Evolutionary conservation across 2,797 vertebrate genomes (phyloP).

Genomic region (Presbytis comata): DNA sequence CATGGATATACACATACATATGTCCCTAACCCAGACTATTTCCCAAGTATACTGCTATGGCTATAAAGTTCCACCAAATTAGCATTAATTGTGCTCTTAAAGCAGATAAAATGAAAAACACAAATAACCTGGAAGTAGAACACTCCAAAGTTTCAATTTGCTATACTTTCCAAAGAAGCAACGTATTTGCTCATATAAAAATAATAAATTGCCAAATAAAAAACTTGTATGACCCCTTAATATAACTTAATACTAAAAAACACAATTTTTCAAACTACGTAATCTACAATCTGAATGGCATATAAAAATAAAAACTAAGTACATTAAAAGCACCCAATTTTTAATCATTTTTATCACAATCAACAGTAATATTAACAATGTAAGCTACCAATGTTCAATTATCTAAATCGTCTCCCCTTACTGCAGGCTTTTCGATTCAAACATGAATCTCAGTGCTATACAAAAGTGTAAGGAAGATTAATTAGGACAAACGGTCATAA

Average conservation of each 20-base stretch:
- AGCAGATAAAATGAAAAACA: background rate
- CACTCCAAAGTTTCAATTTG: background rate
- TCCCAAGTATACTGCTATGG: background rate
- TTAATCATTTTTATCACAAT: background rate
- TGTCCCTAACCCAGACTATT: background rate
- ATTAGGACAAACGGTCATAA: background rate
- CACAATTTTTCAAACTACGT: conserved; percentile 19
- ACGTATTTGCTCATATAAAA: conserved; percentile 29
- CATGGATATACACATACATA: background rate
- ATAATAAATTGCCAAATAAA: background rate
- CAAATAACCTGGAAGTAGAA: background rate
- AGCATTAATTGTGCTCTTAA: background rate
- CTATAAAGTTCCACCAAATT: background rate
- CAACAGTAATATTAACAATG: background rate
- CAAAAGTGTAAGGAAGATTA: background rate
- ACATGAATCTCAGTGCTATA: background rate
- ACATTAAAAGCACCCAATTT: background rate
- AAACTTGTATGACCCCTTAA: background rate
- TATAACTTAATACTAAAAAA: background rate
- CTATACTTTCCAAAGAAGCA: conserved; percentile 29
- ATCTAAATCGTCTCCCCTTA: conserved; percentile 3
- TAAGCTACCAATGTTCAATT: background rate
- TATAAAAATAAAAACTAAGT: background rate
- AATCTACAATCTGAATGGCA: conserved; percentile 13
- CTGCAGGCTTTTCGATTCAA: background rate